Percentiles rank a stretch among this genome's conserved stretches.
Evolutionary conservation across 2,113 vertebrate species (phyloP).

Genomic region (Elachura formosa): DNA sequence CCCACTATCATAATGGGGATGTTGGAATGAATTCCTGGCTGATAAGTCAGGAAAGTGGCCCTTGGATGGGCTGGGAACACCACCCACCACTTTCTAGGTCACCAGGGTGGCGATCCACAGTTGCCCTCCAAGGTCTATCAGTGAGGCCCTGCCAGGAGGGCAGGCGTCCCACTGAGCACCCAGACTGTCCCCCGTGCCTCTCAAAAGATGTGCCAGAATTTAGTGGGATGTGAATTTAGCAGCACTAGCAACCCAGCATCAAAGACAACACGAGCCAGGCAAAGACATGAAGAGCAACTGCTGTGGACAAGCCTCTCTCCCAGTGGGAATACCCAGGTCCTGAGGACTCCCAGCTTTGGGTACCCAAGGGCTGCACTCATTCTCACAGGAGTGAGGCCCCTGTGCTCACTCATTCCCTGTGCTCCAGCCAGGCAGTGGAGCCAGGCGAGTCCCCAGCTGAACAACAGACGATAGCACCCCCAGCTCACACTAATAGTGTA

Average conservation of each 20-base stretch:
- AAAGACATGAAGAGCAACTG: not conserved
- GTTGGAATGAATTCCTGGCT: not conserved
- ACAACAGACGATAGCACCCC: not conserved
- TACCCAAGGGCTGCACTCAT: not conserved
- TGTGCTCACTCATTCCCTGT: not conserved
- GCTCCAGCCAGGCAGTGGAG: not conserved
- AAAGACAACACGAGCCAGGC: fast-evolving
- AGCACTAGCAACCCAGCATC: not conserved
- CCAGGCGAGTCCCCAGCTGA: not conserved
- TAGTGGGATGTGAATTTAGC: fast-evolving
- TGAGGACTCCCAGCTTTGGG: not conserved
- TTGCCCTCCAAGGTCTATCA: not conserved
- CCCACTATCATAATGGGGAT: not conserved
- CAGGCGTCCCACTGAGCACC: not conserved
- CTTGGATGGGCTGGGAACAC: not conserved
- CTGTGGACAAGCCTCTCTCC: not conserved
- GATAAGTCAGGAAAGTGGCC: not conserved
- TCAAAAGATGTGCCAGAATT: not conserved
- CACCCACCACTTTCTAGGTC: not conserved
- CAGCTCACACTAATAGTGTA: constrained; percentile 69
- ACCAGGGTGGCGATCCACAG: not conserved
- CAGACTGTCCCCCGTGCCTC: fast-evolving
- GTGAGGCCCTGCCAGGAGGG: not conserved
- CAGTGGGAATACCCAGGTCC: not conserved
- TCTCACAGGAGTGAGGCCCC: too few relatives aligned